phyloP scores from a whole-genome alignment of 2,797 vertebrate genomes.

The Menidia menidia region DNA sequence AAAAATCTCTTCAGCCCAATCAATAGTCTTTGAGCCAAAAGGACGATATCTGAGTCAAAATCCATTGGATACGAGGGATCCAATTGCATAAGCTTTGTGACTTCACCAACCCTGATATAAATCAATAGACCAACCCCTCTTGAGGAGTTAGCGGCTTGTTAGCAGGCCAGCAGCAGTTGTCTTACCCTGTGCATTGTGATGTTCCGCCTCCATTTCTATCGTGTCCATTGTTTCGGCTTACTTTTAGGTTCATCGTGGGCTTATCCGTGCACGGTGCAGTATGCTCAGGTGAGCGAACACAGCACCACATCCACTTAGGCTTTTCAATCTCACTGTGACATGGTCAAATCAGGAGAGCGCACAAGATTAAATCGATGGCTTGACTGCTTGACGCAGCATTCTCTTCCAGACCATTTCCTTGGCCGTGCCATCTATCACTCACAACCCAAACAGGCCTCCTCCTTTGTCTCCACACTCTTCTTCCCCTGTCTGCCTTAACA shows the following conservation, averaged over 20 bases:
- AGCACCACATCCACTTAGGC: constrained; percentile 68
- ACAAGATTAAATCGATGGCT: constrained; percentile 78
- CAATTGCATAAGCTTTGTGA: constrained; percentile 69
- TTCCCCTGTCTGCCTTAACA: constrained; percentile 28
- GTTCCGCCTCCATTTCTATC: constrained; percentile 41
- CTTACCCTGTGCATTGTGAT: constrained; percentile 46
- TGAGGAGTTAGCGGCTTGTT: constrained; percentile 75
- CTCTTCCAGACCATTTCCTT: constrained; percentile 76
- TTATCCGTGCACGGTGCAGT: constrained; percentile 53
- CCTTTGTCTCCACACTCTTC: constrained; percentile 40
- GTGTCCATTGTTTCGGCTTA: constrained; percentile 34
- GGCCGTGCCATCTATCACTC: constrained; percentile 67
- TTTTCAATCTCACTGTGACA: constrained; percentile 76
- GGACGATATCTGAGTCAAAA: constrained; percentile 71
- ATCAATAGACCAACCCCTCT: constrained; percentile 64
- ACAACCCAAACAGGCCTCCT: constrained; percentile 39
- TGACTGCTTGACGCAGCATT: constrained; percentile 77
- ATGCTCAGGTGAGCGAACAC: constrained; percentile 70
- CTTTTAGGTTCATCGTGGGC: constrained; percentile 58
- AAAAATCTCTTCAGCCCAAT: constrained; percentile 61
- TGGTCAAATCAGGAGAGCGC: constrained; percentile 75
- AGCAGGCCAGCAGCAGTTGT: constrained; percentile 69
- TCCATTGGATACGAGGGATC: constrained; percentile 70
- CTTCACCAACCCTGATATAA: constrained; percentile 50
- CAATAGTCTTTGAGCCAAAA: constrained; percentile 63